Evolutionary conservation across 2,797 vertebrate species (phyloP).

Genomic region (Naso thynnoides): DNA sequence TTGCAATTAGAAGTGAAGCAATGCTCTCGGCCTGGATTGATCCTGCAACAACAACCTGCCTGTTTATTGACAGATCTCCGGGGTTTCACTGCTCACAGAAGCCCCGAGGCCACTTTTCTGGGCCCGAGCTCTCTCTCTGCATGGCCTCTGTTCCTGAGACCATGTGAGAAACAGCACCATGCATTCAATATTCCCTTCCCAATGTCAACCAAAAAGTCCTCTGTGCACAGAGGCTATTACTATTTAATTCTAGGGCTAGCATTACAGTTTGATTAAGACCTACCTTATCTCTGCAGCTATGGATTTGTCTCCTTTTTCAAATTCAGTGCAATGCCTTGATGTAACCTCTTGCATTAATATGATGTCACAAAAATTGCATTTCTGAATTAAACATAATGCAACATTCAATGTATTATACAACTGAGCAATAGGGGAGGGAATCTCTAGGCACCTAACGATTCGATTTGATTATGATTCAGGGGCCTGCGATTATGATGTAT

Average conservation of each 20-base stretch:
- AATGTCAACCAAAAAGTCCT: slow-evolving; percentile 59
- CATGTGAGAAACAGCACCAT: slow-evolving; percentile 54
- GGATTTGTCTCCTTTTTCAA: slow-evolving; percentile 23
- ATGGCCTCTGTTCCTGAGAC: slow-evolving; percentile 47
- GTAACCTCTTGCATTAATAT: slow-evolving; percentile 18
- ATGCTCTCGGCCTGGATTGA: slow-evolving; percentile 74
- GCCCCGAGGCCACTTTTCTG: slow-evolving; percentile 67
- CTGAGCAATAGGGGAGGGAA: too few relatives aligned
- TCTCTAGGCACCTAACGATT: too few relatives aligned
- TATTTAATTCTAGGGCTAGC: slow-evolving; percentile 52
- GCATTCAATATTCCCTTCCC: slow-evolving; percentile 62
- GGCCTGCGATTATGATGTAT: too few relatives aligned
- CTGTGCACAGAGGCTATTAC: slow-evolving; percentile 43
- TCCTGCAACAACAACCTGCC: slow-evolving; percentile 74
- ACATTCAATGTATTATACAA: slow-evolving; percentile 20
- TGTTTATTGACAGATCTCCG: slow-evolving; percentile 80
- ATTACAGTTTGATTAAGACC: slow-evolving; percentile 53
- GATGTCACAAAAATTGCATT: slow-evolving; percentile 32
- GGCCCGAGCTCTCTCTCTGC: slow-evolving; percentile 31
- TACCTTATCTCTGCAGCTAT: slow-evolving; percentile 23
- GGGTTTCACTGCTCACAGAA: slow-evolving; percentile 65
- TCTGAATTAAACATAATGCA: slow-evolving; percentile 27
- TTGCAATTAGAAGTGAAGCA: slow-evolving; percentile 78
- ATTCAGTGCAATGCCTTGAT: slow-evolving; percentile 30
- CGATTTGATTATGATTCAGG: too few relatives aligned